A percentile compares a stretch with the other conserved stretches of the same genome.
These are phyloP conservation scores for Diachasmimorpha longicaudata DNA, from an alignment of 1,140 invertebrate species.

Conservation along the genomic window DNA sequence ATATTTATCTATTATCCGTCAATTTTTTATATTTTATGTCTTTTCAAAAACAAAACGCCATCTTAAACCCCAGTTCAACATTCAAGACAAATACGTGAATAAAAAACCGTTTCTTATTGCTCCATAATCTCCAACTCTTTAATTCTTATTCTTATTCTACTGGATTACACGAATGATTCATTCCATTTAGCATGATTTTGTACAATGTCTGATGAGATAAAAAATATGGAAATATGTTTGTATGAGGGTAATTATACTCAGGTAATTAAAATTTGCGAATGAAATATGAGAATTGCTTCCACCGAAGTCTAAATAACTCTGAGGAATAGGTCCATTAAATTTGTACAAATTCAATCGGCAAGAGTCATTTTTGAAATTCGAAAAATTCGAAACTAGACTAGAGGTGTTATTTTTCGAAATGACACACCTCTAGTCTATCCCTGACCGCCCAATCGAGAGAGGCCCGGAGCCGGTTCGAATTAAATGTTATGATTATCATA, in stretches of 20 bases:
- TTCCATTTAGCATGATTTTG: background rate
- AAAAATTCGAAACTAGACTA: too few species aligned
- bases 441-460: background rate
- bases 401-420: too few species aligned
- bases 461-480: too few species aligned
- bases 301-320: background rate
- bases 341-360: background rate
- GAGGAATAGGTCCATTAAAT: background rate
- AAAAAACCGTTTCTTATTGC: background rate
- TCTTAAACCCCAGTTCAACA: too few species aligned
- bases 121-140: background rate
- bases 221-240: background rate
- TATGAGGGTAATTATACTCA: too few species aligned
- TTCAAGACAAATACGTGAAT: background rate
- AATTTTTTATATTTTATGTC: too few species aligned
- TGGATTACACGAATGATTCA: background rate
- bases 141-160: background rate
- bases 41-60: too few species aligned
- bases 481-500: too few species aligned
- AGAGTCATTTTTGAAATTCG: background rate
- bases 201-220: background rate
- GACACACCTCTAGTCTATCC: background rate
- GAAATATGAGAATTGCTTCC: background rate
- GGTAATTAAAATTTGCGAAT: background rate
- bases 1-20: too few species aligned